These are phyloP conservation scores for Tapirus terrestris DNA, from an alignment of 2,113 vertebrate genomes.

Conservation along the genomic window DNA sequence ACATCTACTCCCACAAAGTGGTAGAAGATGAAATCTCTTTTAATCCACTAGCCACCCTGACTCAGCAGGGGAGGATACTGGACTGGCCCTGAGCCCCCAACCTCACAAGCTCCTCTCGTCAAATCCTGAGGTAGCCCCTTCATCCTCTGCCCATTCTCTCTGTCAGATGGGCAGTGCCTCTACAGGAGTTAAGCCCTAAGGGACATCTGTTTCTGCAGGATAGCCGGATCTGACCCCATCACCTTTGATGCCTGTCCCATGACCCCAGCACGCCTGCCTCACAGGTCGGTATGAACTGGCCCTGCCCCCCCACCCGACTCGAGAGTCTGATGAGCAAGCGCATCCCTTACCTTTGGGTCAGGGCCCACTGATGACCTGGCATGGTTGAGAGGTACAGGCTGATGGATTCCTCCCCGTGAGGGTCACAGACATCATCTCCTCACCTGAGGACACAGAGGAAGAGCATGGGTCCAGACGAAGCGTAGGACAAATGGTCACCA, in stretches of 20 bases:
- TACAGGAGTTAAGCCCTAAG: fast-evolving
- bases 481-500: constrained; percentile 47
- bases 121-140: fast-evolving
- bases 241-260: fast-evolving
- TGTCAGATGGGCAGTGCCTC: fast-evolving
- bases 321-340: fast-evolving
- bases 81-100: background rate
- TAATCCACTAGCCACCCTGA: background rate
- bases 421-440: constrained; percentile 8
- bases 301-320: fast-evolving
- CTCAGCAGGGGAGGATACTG: fast-evolving
- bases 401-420: background rate
- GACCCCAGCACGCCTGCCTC: background rate
- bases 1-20: fast-evolving
- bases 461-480: background rate
- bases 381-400: background rate
- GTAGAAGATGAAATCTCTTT: background rate
- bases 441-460: background rate
- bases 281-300: background rate
- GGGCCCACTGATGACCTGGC: background rate
- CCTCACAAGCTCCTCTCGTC: background rate
- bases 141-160: background rate
- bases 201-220: fast-evolving
- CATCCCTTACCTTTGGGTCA: constrained; percentile 77
- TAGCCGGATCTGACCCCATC: fast-evolving